These are phyloP conservation scores for Emydura subglobosa DNA, from an alignment of 2,113 vertebrate species.

Conservation along the genomic window DNA sequence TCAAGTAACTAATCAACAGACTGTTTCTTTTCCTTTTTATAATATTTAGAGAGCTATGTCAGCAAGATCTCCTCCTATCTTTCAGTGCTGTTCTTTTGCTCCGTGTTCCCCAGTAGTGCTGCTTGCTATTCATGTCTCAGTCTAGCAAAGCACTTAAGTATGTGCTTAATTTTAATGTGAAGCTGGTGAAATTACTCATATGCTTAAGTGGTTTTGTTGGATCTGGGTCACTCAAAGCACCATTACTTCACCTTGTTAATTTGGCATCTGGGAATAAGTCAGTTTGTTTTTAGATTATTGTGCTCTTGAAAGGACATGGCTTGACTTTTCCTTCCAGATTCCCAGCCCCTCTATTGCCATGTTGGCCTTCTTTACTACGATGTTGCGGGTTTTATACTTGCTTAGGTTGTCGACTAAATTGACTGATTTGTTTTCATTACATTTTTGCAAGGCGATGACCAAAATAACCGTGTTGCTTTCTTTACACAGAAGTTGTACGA, in stretches of 20 bases:
- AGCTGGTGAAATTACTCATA: not conserved
- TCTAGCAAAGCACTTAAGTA: not conserved
- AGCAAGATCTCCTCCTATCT: not conserved
- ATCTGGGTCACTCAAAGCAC: not conserved
- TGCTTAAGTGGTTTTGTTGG: not conserved
- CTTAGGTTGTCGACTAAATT: not conserved
- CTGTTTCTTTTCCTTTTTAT: not conserved
- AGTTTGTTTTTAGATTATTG: not conserved
- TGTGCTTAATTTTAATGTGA: not conserved
- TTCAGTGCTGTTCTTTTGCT: not conserved
- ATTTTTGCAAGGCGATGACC: not conserved
- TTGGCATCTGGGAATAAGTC: not conserved
- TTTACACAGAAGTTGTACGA: constrained; percentile 93
- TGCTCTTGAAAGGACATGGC: not conserved
- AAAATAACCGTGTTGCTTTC: constrained; percentile 49
- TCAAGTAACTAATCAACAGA: not conserved
- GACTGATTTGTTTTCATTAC: not conserved
- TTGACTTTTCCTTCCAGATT: not conserved
- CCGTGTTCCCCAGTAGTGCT: not conserved
- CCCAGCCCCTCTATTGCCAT: not conserved
- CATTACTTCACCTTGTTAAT: not conserved
- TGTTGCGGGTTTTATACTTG: not conserved
- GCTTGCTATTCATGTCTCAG: not conserved
- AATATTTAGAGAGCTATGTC: not conserved
- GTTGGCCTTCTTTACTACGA: not conserved